Base-by-base conservation (phyloP, 2,888 invertebrate species). In the Adelphocoris suturalis region DNA sequence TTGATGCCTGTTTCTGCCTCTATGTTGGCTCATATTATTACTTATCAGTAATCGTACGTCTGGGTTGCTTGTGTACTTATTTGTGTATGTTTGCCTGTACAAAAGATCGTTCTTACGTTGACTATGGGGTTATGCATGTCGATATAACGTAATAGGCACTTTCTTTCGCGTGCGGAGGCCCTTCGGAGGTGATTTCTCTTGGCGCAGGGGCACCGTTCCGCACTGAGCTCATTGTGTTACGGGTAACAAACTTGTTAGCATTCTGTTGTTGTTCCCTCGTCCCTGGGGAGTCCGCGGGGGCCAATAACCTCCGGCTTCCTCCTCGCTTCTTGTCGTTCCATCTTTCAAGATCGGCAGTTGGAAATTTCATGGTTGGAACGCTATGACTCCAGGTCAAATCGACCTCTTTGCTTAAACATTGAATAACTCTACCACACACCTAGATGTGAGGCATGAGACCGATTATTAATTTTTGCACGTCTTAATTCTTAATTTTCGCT, bases 191-290 rank as follows among this genome's bases (percentile, higher is more conserved):
- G 82, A 82, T 82, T 82, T 82, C 82, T 52, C 82, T 48, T 52
- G 82, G 82, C 28, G 75, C 19, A 61, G 86, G 37, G 68, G 61
- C 12, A 47, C 61, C 86, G 48, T 86, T 86, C 48, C 47, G 86
- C 48, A 13, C 27, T 23, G 82, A 52, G 82, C 82, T 82, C 82
- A 52, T 82, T 82, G 82, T 82, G 82, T 82, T 82, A 82, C 82
- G 82, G 82, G 82, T 82, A 82, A 82, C 82, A 75, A 86, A 86
- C 86, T 86, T 86, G 86, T 86, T 86, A 86, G 86, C 86, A 86
- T 86, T 86, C 86, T 86, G 68, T 86, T 86, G 86, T 86, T 75
- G 75, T 37, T 46, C 47, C 47, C 86, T 68, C 47, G 23, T 82
- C 52, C 47, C 82, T 47, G 23, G 37, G 47, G 46, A 19, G 28